Base-by-base conservation (phyloP, 2,113 vertebrate genomes). In the Myotis lucifugus region DNA sequence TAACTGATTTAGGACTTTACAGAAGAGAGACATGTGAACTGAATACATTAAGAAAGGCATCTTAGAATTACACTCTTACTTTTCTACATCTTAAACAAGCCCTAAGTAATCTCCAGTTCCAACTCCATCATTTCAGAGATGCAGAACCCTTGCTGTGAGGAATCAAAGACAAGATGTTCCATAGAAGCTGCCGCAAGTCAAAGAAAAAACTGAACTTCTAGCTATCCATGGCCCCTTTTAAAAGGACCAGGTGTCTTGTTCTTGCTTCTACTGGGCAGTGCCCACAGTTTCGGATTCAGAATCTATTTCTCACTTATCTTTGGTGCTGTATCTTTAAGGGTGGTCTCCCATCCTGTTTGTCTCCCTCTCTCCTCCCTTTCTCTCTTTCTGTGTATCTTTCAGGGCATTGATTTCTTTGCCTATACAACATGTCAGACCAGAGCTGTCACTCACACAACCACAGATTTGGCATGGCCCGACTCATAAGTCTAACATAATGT, bases 1-100 rank as follows among this genome's bases (percentile, higher is more conserved):
- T 89, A 97, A 86, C 48, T 56, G 23, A 64, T 84, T 37, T 70
- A 76, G 64, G 69, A 79, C n/a, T 87, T 95, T 14, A 34, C 50
- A 92, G 56, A 77, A 76, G 37, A 54, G 17, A 85, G 17, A 29
- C 8, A n/a, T 52, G 42, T 84, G 88, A 85, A 84, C 8, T 52
- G 90, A 93, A 90, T 76, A 89, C 78, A 85, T 93, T 83, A 84
- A 66, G 40, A 50, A 76, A 79, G 19, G 2, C 27, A 81, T 40
- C 50, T 87, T 72, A 88, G 48, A 89, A 89, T 84, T 54, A 59
- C 10, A 78, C 15, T 40, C 19, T 66, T 85, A 32, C 25, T 19
- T 67, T 89, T 84, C 72, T 46, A 52, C 52, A 78, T 72, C 74
- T 85, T 73, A 17, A 9, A 95, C 11, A n/a, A 69, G 66, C 56